Evolutionary conservation across 2,797 vertebrate genomes (phyloP).

Genomic region (Eidolon dupreanum): DNA sequence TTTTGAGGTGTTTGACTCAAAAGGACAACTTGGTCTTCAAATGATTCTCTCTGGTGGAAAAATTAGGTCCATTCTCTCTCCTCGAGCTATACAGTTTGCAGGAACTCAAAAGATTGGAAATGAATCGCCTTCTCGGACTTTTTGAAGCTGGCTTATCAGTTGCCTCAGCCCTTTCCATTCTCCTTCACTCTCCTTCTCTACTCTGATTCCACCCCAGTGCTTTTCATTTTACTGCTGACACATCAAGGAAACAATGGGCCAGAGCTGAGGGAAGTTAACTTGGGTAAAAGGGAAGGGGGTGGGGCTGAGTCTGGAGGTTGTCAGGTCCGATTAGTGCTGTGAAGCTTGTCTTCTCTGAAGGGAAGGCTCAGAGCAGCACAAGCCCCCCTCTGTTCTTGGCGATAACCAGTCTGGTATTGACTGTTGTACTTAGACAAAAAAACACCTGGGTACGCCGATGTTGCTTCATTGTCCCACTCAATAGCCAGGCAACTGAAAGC

Average conservation of each 20-base stretch:
- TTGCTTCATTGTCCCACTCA: neutral
- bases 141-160: neutral
- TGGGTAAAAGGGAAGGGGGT: constrained; percentile 44
- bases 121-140: neutral
- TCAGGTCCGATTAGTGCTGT: neutral
- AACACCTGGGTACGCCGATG: accelerated
- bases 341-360: neutral
- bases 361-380: neutral
- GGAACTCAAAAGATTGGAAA: neutral
- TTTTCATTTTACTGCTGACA: neutral
- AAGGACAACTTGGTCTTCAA: neutral
- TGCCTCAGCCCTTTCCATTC: neutral
- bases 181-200: neutral
- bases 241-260: neutral
- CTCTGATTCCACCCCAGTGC: accelerated
- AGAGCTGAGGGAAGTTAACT: neutral
- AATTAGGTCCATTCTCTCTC: neutral
- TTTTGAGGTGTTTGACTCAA: neutral
- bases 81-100: accelerated
- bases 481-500: neutral
- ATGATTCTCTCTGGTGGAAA: neutral
- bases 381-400: neutral
- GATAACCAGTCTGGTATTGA: neutral
- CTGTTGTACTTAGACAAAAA: neutral
- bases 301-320: constrained; percentile 9